Base-by-base conservation (phyloP, 2,113 vertebrate genomes). In the Tetrao urogallus region DNA sequence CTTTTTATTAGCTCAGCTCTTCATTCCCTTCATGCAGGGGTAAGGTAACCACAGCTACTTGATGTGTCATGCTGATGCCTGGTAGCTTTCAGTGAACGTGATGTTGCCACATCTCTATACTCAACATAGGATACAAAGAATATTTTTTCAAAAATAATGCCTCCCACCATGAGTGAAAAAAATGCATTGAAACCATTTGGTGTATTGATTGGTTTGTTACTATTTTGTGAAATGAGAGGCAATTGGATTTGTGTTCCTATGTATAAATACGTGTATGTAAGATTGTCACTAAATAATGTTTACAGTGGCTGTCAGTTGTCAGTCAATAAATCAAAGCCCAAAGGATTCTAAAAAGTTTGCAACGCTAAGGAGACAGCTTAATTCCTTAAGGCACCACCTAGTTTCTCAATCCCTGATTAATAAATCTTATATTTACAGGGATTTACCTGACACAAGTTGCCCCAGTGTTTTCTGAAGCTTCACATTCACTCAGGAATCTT, bases 151-250 rank as follows among this genome's bases (percentile, higher is more conserved):
- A 82, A 81, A 54, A 36, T n/a, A 75, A 86, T 13, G 13, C 28
- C 22, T 83, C 34, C 20, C 17, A 75, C 12, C 61, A 30, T 19
- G 54, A 66, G 27, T 83, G 47, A 57, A 45, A 91, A 91, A 74
- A 60, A 64, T 0, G 3, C 52, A 34, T 63, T 40, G 69, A 61
- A 82, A 11, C 40, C 10, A 0, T 42, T 38, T 38, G 43, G 22
- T 1, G 2, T 71, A 72, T 78, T 69, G 86, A 87, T 73, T 91
- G 38, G 13, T 65, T 92, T n/a, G 0, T 87, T 87, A 58, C 38
- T 82, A n/a, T 42, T 86, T 45, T 76, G 36, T 70, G 84, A 92
- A 89, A 93, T 40, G n/a, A 89, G 56, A 79, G 74, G 70, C 30
- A 25, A 20, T n/a, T 45, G 22, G 45, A 38, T 34, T 85, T 76